Evolutionary conservation across 1,140 invertebrate species (phyloP), one percentile per base, ranked within the genome.

Genomic region (Maniola jurtina): DNA sequence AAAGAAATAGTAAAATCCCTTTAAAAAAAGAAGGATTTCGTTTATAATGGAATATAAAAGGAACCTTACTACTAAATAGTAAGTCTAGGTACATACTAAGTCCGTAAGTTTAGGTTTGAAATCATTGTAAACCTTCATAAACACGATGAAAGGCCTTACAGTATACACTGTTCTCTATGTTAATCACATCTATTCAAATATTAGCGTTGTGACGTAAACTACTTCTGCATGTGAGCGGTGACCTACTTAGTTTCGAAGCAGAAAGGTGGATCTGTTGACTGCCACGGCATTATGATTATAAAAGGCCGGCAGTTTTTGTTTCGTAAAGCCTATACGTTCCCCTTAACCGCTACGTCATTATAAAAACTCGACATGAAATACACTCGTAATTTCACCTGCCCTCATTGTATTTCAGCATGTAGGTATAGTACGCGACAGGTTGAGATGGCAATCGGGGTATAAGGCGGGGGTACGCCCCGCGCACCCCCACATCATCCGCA

Each of bases 201-300:
- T 38, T 38, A 38, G 36, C 9, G 36, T 38, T 6, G 36, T 38
- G 36, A 42, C 40, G 40, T 42, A 42, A 42, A 42, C 6, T 8
- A 11, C 10, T 42, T 42, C 3, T 11, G 40, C 10, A 42, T 42
- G 40, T 11, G 10, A 42, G 40, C 10, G 3, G 47, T 16, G 47
- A 50, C 47, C 47, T 50, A 50, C 4, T 50, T 50, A n/a, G n/a
- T n/a, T n/a, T 15, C 14, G 15, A 16, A 50, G 9, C 14, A 6
- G 14, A 50, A 50, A 50, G 15, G 47, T 15, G 47, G n/a, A 50
- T 50, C 14, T 50, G 47, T 50, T 50, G 47, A 50, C 47, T 16
- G 14, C 16, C 47, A 16, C 47, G 47, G 16, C 14, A 50, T 50
- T 50, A 50, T 5, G 47, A 50, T 50, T 50, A 50, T 50, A 25